Conservation (phyloP, 2,888 invertebrate species). For the Aporophyla nigra region DNA sequence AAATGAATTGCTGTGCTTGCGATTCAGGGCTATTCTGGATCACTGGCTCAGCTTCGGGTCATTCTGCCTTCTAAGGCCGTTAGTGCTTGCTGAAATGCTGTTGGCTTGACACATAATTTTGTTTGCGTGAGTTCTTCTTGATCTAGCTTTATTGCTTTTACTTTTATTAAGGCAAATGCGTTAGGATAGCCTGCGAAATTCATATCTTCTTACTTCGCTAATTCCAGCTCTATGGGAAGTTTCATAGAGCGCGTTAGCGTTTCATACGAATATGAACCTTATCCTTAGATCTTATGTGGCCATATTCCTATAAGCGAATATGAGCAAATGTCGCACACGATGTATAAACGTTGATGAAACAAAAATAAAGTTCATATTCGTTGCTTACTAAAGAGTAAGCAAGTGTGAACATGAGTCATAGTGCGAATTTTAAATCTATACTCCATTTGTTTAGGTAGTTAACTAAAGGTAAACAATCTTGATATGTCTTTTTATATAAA, state of each 20-base stretch:
- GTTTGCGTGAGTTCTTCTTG: not conserved
- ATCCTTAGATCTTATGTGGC: fast-evolving
- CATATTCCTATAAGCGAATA: not conserved
- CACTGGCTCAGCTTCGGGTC: too few relatives aligned
- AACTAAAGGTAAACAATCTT: too few relatives aligned
- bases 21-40: too few relatives aligned
- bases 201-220: not conserved
- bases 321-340: not conserved
- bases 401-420: too few relatives aligned
- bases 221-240: too few relatives aligned
- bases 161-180: not conserved
- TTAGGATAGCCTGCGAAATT: not conserved
- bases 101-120: not conserved
- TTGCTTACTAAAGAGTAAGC: not conserved
- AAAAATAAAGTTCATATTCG: not conserved
- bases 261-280: not conserved
- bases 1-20: too few relatives aligned
- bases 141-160: not conserved
- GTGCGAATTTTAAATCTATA: not conserved
- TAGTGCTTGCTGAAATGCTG: not conserved
- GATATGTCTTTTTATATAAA: too few relatives aligned
- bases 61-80: too few relatives aligned
- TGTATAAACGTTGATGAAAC: not conserved
- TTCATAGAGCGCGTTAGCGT: too few relatives aligned
- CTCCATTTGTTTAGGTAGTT: too few relatives aligned